phyloP scores from a whole-genome alignment of 2,888 invertebrate genomes.

The Erebia aethiops region DNA sequence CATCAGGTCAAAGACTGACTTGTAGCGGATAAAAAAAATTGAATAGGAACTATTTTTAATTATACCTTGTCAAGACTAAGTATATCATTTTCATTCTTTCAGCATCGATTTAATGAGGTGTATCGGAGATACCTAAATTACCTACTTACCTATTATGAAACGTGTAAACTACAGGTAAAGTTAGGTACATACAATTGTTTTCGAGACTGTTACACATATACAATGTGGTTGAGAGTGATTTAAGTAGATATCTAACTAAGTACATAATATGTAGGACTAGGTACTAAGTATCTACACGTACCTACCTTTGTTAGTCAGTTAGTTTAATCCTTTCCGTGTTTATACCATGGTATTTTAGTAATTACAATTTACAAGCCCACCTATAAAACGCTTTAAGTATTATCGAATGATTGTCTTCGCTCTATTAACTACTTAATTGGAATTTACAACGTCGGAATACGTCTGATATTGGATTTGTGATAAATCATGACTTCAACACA shows the following conservation, averaged over 20 bases:
- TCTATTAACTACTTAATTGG: slow-evolving; percentile 8
- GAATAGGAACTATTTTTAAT: background rate
- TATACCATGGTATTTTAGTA: no score
- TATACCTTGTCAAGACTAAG: background rate
- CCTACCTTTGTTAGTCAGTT: background rate
- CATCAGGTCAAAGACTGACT: no score
- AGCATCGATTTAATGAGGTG: background rate
- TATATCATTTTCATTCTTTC: background rate
- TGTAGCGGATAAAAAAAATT: no score
- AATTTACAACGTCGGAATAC: background rate
- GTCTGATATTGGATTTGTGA: background rate
- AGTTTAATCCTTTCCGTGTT: no score
- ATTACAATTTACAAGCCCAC: background rate
- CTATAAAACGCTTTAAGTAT: background rate
- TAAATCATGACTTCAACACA: background rate
- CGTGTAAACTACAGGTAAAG: background rate
- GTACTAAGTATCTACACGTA: background rate
- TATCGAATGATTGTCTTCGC: background rate
- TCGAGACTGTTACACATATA: slow-evolving; percentile 8
- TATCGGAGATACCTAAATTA: background rate
- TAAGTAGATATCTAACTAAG: background rate
- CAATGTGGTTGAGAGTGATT: background rate
- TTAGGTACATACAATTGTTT: background rate
- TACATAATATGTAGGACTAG: no score
- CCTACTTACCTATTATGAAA: background rate